These are phyloP conservation scores for Meloidogyne floridensis DNA, from an alignment of 1,140 invertebrate species.

Conservation along the genomic window DNA sequence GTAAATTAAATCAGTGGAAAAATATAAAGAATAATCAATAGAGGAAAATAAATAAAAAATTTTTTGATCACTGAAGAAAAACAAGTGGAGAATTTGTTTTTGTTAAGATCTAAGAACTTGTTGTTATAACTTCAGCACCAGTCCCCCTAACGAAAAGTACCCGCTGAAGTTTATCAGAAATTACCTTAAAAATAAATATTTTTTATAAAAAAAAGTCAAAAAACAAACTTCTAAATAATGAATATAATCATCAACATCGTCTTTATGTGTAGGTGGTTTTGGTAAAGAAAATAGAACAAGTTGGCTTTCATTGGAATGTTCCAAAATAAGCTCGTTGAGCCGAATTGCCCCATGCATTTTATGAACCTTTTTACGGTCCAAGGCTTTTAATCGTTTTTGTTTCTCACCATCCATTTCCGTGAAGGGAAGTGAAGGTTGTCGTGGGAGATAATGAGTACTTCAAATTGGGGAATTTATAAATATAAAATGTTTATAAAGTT, in stretches of 20 bases:
- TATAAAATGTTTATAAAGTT: too few species aligned
- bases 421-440: background rate
- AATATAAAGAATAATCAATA: background rate
- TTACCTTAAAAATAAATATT: constrained; percentile 95
- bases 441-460: constrained; percentile 2
- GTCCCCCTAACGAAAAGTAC: constrained; percentile 95
- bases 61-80: background rate
- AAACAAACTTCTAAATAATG: constrained; percentile 50
- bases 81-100: background rate
- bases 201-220: constrained; percentile 64
- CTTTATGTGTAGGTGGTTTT: constrained; percentile 78
- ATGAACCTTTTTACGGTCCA: constrained; percentile 57
- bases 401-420: constrained; percentile 41
- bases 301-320: constrained; percentile 92
- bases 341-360: constrained; percentile 98
- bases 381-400: constrained; percentile 47
- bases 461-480: background rate
- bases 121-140: constrained; percentile 97
- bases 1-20: background rate
- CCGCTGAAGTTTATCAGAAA: constrained; percentile 92
- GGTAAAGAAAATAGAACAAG: constrained; percentile 96
- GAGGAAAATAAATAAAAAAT: background rate
- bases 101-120: constrained; percentile 78
- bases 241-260: constrained; percentile 57
- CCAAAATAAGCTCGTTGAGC: constrained; percentile 94